phyloP scores from a whole-genome alignment of 2,113 vertebrate species.

The Coreoperca whiteheadi region DNA sequence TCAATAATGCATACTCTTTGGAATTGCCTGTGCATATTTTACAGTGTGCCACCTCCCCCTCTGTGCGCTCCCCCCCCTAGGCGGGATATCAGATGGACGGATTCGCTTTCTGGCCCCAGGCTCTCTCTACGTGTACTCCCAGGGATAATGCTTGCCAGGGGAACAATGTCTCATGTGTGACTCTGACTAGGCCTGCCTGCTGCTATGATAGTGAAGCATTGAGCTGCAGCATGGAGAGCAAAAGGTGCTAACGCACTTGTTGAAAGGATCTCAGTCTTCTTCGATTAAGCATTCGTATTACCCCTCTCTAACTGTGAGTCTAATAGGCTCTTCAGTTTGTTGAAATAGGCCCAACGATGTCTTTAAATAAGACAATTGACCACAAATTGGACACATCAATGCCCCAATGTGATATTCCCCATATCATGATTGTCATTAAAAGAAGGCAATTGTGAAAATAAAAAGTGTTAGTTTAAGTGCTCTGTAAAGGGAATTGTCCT shows the following conservation, averaged over 20 bases:
- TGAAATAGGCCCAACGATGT: constrained; percentile 40
- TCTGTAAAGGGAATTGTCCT: constrained; percentile 28
- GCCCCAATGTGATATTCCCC: constrained; percentile 31
- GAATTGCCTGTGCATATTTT: constrained; percentile 77
- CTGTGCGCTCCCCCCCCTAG: constrained; percentile 2
- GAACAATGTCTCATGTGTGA: constrained; percentile 60
- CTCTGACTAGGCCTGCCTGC: constrained; percentile 62
- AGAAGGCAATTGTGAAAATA: constrained; percentile 28
- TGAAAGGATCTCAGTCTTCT: constrained; percentile 47
- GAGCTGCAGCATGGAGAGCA: constrained; percentile 24
- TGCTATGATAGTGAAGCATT: constrained; percentile 71
- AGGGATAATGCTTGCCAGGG: constrained; percentile 45
- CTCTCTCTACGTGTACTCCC: constrained; percentile 36
- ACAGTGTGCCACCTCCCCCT: constrained; percentile 40
- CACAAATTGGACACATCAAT: constrained; percentile 55
- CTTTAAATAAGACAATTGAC: constrained; percentile 67
- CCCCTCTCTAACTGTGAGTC: constrained; percentile 17
- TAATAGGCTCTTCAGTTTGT: constrained; percentile 57
- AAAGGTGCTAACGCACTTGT: constrained; percentile 63
- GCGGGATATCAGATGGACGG: constrained; percentile 32
- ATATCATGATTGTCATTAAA: constrained; percentile 47
- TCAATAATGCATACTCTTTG: constrained; percentile 82
- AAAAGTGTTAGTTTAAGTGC: constrained; percentile 45
- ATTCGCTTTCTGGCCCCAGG: constrained; percentile 32
- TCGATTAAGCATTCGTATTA: constrained; percentile 43